These are phyloP conservation scores for Pollenia amentaria DNA, from an alignment of 2,888 invertebrate genomes.

Conservation along the genomic window DNA sequence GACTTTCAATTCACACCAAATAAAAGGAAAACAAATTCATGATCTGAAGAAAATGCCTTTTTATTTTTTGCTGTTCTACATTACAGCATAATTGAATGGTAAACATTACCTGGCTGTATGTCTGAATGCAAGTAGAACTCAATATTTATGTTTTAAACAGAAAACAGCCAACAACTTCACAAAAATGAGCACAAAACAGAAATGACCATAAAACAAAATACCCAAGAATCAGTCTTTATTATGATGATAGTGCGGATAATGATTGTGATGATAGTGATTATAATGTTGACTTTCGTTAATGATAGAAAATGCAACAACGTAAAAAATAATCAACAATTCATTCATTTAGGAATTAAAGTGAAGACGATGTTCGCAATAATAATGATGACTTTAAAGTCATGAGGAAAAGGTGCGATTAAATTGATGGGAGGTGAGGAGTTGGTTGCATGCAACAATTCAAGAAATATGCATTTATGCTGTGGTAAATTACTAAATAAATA, in stretches of 20 bases:
- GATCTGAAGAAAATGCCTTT: no score
- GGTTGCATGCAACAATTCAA: slow-evolving; percentile 48
- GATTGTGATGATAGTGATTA: slow-evolving; percentile 20
- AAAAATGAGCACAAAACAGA: slow-evolving; percentile 10
- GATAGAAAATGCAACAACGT: slow-evolving; percentile 17
- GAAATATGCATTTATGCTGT: slow-evolving; percentile 15
- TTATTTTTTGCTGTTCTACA: not conserved
- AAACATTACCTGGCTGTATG: slow-evolving; percentile 10
- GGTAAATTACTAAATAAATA: slow-evolving; percentile 40
- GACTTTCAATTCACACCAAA: not conserved
- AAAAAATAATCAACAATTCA: slow-evolving; percentile 16
- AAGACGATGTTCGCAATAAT: slow-evolving; percentile 3
- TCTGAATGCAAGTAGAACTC: not conserved
- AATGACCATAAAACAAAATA: slow-evolving; percentile 7
- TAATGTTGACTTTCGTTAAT: slow-evolving; percentile 48
- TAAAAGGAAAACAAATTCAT: not conserved
- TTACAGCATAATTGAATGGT: slow-evolving; percentile 20
- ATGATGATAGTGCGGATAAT: slow-evolving; percentile 15
- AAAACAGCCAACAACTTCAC: not conserved
- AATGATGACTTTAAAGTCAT: slow-evolving; percentile 38
- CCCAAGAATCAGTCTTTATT: slow-evolving; percentile 8
- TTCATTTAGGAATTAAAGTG: slow-evolving; percentile 24
- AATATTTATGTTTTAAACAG: slow-evolving; percentile 8
- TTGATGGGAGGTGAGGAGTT: slow-evolving; percentile 28
- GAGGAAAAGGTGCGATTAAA: slow-evolving; percentile 36